These are phyloP conservation scores for Synergus itoensis DNA, from an alignment of 2,888 invertebrate species.

Conservation along the genomic window DNA sequence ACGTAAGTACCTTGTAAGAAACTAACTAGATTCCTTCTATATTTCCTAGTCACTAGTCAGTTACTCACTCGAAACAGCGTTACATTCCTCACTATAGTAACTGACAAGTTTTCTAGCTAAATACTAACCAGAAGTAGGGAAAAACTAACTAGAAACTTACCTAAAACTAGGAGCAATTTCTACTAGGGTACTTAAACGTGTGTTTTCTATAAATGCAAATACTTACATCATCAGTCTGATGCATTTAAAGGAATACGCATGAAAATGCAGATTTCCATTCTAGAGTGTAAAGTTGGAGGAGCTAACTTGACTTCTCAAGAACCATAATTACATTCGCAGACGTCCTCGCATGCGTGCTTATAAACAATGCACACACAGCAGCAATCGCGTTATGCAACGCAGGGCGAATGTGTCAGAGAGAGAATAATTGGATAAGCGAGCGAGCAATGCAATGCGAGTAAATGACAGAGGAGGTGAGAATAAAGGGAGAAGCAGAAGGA, in stretches of 20 bases:
- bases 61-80: too few species aligned
- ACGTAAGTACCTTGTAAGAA: too few species aligned
- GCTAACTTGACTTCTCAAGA: conserved; percentile 26
- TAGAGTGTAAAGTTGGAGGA: neutral
- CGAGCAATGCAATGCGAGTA: conserved; percentile 38
- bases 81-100: too few species aligned
- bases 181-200: too few species aligned
- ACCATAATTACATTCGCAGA: conserved; percentile 39
- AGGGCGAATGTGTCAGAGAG: conserved; percentile 23
- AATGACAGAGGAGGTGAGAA: conserved; percentile 38
- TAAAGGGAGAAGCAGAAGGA: conserved; percentile 20
- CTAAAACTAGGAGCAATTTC: too few species aligned
- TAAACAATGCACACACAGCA: conserved; percentile 35
- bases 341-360: conserved; percentile 38
- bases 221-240: neutral
- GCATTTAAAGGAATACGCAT: neutral
- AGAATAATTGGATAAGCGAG: conserved; percentile 36
- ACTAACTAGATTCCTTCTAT: too few species aligned
- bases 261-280: conserved; percentile 1
- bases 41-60: too few species aligned
- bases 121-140: too few species aligned
- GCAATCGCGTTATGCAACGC: conserved; percentile 29
- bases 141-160: too few species aligned
- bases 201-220: conserved; percentile 8
- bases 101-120: too few species aligned